Conservation (phyloP, 2,888 invertebrate genomes). For the Aphodius granarius region DNA sequence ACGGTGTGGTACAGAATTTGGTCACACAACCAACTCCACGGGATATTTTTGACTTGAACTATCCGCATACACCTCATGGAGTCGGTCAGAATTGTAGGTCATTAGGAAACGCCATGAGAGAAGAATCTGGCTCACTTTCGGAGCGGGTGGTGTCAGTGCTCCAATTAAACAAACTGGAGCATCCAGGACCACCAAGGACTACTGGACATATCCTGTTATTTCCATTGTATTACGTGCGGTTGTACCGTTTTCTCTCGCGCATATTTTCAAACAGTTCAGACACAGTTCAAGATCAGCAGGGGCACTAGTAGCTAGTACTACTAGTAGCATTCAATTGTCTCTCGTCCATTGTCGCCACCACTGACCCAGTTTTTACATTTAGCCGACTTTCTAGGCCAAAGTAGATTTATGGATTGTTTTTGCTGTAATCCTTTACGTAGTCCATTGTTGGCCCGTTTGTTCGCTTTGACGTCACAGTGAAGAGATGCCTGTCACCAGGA, state of each 20-base stretch:
- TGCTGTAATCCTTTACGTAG: not conserved
- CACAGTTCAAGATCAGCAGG: not conserved
- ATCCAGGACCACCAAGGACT: not conserved
- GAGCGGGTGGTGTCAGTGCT: not conserved
- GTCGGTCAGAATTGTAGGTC: not conserved
- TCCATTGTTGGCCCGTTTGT: not conserved
- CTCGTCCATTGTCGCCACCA: not conserved
- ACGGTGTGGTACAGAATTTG: not conserved
- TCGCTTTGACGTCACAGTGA: not conserved
- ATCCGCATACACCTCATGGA: not conserved
- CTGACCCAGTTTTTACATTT: not conserved
- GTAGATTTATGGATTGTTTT: not conserved
- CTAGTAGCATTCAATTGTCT: not conserved
- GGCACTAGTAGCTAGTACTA: no score
- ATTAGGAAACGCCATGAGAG: not conserved
- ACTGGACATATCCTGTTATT: not conserved
- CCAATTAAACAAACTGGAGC: not conserved
- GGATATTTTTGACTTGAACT: not conserved
- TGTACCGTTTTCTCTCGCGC: not conserved
- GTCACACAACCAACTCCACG: not conserved
- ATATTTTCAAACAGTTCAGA: not conserved
- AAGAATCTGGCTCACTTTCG: not conserved
- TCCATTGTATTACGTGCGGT: not conserved
- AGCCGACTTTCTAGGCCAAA: not conserved
- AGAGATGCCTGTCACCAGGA: not conserved